A percentile compares a stretch with the other conserved stretches of the same genome.
phyloP scores from a whole-genome alignment of 2,797 vertebrate genomes.

The Xerus rutilus region DNA sequence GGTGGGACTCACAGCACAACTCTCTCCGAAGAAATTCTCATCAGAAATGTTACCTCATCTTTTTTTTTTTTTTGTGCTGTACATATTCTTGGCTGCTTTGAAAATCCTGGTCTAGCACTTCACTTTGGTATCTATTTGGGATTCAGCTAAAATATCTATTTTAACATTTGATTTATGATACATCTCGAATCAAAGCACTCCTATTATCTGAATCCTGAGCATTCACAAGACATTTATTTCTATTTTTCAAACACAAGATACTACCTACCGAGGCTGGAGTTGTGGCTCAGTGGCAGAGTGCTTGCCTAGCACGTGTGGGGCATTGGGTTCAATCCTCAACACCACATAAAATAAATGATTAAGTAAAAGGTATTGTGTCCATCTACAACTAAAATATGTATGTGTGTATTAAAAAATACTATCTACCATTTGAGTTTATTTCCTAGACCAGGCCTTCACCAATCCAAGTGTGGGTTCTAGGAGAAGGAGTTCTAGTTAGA shows the following conservation, averaged over 20 bases:
- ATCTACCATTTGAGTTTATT: constrained; percentile 45
- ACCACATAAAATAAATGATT: too few relatives aligned
- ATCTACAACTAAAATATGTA: too few relatives aligned
- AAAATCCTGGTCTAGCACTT: constrained; percentile 48
- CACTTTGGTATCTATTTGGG: constrained; percentile 51
- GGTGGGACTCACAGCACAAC: neutral
- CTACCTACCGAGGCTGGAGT: neutral
- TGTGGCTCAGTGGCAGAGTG: too few relatives aligned
- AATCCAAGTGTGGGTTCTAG: neutral
- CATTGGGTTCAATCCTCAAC: too few relatives aligned
- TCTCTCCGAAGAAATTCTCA: constrained; percentile 22
- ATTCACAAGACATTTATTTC: constrained; percentile 43
- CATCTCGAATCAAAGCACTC: constrained; percentile 29
- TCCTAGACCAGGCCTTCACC: neutral
- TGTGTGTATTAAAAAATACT: neutral
- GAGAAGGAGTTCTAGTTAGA: neutral
- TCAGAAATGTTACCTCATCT: neutral
- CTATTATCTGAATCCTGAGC: constrained; percentile 41
- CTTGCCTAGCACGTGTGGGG: too few relatives aligned
- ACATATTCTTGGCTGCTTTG: constrained; percentile 48
- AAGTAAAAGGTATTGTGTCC: too few relatives aligned
- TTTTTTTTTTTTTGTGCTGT: neutral
- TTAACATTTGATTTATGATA: constrained; percentile 65
- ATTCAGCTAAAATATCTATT: constrained; percentile 53
- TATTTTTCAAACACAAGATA: constrained; percentile 42